Evolutionary conservation across 2,797 vertebrate genomes (phyloP).

Genomic region (Coreius guichenoti): DNA sequence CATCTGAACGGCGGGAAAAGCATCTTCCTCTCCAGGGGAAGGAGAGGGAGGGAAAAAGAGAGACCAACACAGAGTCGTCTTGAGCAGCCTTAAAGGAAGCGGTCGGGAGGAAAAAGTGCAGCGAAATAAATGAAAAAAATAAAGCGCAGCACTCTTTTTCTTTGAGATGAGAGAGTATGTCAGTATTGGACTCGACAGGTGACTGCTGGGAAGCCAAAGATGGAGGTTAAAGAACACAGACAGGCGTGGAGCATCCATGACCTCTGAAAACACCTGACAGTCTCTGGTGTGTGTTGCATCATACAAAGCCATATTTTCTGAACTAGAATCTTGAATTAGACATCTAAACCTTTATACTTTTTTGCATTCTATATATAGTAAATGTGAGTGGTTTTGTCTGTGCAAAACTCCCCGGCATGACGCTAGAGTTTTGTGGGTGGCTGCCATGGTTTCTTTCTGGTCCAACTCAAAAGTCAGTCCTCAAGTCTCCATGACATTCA

Average conservation of each 20-base stretch:
- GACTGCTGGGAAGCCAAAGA: constrained; percentile 62
- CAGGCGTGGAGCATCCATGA: constrained; percentile 58
- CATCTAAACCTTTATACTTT: background rate
- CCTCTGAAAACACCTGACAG: background rate
- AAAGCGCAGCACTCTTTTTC: constrained; percentile 67
- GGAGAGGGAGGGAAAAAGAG: constrained; percentile 10
- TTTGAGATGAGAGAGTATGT: constrained; percentile 70
- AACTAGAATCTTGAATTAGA: background rate
- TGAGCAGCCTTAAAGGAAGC: constrained; percentile 54
- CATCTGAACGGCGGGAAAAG: constrained; percentile 71
- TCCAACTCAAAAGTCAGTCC: background rate
- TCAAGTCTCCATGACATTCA: background rate
- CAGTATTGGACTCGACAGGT: constrained; percentile 63
- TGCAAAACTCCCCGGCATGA: background rate
- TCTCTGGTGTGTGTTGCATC: constrained; percentile 9
- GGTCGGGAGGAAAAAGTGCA: constrained; percentile 67
- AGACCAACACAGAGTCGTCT: constrained; percentile 43
- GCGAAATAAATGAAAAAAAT: constrained; percentile 48
- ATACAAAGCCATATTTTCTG: constrained; percentile 4
- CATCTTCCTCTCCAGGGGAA: constrained; percentile 63
- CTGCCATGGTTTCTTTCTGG: background rate
- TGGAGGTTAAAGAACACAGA: constrained; percentile 71
- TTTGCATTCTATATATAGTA: background rate
- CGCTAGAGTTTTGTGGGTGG: background rate
- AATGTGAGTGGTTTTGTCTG: background rate